A percentile compares a stretch with the other conserved stretches of the same genome.
Evolutionary conservation across 2,888 invertebrate species (phyloP).

Genomic region (Timandra comae): DNA sequence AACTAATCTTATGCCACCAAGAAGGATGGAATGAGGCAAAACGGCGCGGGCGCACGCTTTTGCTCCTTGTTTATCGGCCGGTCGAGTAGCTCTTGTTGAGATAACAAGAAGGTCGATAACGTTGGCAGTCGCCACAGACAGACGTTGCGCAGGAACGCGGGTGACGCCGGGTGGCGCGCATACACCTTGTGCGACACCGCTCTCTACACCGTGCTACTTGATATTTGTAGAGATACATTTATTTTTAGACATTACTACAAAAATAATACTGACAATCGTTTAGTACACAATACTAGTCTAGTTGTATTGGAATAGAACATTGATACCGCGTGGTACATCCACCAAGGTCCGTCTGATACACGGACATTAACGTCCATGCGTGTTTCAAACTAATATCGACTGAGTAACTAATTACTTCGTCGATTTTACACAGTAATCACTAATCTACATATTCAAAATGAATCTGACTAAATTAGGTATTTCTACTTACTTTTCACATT

Average conservation of each 20-base stretch:
- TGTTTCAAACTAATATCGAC: too few relatives aligned
- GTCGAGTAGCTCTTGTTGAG: conserved; percentile 59
- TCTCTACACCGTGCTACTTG: conserved; percentile 24
- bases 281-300: conserved; percentile 44
- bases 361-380: too few relatives aligned
- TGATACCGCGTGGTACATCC: conserved; percentile 9
- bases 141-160: conserved; percentile 24
- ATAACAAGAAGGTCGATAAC: conserved; percentile 67
- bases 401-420: too few relatives aligned
- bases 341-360: neutral
- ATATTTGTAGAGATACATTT: conserved; percentile 57
- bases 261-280: conserved; percentile 62
- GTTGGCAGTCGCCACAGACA: too few relatives aligned
- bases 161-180: conserved; percentile 31
- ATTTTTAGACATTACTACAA: conserved; percentile 59
- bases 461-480: too few relatives aligned
- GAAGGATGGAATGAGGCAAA: conserved; percentile 65
- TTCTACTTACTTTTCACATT: too few relatives aligned
- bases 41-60: conserved; percentile 73
- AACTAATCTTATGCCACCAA: conserved; percentile 55
- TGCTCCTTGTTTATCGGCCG: conserved; percentile 68
- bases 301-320: conserved; percentile 24
- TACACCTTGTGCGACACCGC: conserved; percentile 28
- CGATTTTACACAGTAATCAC: too few relatives aligned
- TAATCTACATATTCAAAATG: too few relatives aligned